These are phyloP conservation scores for Venturia canescens DNA, from an alignment of 1,140 invertebrate genomes.

Conservation along the genomic window DNA sequence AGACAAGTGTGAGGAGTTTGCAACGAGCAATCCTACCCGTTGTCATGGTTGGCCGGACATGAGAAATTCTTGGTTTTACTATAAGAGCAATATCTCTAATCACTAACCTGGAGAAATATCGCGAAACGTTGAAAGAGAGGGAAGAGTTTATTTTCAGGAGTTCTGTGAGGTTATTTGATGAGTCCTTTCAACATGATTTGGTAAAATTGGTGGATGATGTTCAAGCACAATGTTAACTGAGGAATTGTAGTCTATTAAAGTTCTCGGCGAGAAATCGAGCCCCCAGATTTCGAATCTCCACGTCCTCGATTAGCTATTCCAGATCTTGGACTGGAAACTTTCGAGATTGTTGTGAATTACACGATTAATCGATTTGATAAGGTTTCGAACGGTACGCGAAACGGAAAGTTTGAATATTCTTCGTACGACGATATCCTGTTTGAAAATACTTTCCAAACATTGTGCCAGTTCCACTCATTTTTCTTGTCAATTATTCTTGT, in stretches of 20 bases:
- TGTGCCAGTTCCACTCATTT: not conserved
- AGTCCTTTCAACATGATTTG: not conserved
- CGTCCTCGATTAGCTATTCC: slow-evolving; percentile 2
- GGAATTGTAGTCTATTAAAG: not conserved
- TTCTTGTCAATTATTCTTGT: not conserved
- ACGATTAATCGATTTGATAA: slow-evolving; percentile 13
- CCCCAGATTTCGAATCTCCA: not conserved
- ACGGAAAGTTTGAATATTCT: not conserved
- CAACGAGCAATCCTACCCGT: not conserved
- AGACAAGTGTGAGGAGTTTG: not conserved
- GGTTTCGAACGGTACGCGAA: not conserved
- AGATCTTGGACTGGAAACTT: slow-evolving; percentile 3
- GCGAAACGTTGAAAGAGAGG: not conserved
- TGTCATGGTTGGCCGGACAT: not conserved
- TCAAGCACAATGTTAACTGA: not conserved
- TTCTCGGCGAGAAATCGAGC: not conserved
- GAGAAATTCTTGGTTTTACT: not conserved
- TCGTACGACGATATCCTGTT: not conserved
- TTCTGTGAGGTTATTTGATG: not conserved
- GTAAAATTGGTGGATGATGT: not conserved
- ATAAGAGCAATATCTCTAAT: not conserved
- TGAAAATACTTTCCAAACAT: slow-evolving; percentile 2
- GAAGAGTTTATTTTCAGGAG: too few relatives aligned
- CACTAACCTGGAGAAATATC: not conserved
- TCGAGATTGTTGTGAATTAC: not conserved